A percentile compares a stretch with the other conserved stretches of the same genome.
phyloP scores from a whole-genome alignment of 23 tunicate genomes.

The Pegea sp. region DNA sequence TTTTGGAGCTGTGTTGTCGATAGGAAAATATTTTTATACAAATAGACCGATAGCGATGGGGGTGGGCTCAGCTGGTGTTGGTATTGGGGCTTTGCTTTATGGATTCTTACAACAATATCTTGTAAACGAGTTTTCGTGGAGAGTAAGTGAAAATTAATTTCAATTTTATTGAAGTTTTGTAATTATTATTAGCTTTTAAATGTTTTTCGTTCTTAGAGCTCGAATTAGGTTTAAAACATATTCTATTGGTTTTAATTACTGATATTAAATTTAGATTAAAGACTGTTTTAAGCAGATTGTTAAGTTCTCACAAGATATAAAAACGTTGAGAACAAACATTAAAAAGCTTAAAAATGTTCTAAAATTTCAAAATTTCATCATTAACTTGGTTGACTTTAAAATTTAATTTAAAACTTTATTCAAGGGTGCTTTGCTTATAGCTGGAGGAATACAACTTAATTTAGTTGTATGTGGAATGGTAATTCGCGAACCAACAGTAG shows the following conservation, averaged over 20 bases:
- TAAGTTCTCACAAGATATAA: not conserved
- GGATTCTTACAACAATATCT: constrained; percentile 41
- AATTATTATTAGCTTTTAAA: not conserved
- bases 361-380: too few relatives aligned
- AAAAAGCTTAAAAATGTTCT: too few relatives aligned
- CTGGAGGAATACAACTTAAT: constrained; percentile 40
- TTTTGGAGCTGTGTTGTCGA: constrained; percentile 41
- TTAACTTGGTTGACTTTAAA: too few relatives aligned
- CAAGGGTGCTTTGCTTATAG: constrained; percentile 36
- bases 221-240: too few relatives aligned
- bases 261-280: not conserved
- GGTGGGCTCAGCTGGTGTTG: constrained; percentile 82
- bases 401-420: too few relatives aligned
- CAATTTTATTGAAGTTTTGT: not conserved
- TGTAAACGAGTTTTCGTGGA: constrained; percentile 34
- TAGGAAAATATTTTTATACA: constrained; percentile 36
- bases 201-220: not conserved
- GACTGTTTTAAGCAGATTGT: not conserved
- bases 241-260: not conserved
- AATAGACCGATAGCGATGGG: constrained; percentile 86
- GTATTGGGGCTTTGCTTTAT: constrained; percentile 48
- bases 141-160: constrained; percentile 11
- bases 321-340: too few relatives aligned
- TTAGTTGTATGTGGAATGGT: constrained; percentile 39
- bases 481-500: constrained; percentile 3